Evolutionary conservation across 2,797 vertebrate genomes (phyloP).

Genomic region (Parauchenoglanis punctatus): DNA sequence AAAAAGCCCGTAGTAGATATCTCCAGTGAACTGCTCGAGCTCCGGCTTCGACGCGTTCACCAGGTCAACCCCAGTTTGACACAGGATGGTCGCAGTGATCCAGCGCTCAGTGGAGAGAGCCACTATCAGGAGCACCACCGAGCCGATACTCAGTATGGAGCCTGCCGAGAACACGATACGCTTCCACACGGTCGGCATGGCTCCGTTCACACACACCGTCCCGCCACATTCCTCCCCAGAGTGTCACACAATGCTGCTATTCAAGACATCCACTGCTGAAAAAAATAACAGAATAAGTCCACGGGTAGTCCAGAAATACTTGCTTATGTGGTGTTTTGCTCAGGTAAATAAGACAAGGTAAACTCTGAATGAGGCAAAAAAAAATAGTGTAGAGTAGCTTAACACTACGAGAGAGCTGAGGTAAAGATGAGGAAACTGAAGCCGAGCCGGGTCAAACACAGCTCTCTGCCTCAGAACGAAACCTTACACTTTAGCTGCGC

Average conservation of each 20-base stretch:
- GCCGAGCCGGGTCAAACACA: constrained; percentile 66
- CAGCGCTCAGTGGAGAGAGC: constrained; percentile 87
- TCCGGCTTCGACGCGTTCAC: constrained; percentile 92
- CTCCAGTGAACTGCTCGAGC: constrained; percentile 88
- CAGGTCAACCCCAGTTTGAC: constrained; percentile 91
- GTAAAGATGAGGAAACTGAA: constrained; percentile 67
- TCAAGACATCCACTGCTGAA: constrained; percentile 46
- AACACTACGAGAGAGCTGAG: background rate
- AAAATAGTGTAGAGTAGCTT: background rate
- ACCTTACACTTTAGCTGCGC: constrained; percentile 66
- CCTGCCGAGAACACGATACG: constrained; percentile 83
- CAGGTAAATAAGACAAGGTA: background rate
- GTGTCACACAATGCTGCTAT: constrained; percentile 29
- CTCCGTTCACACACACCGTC: constrained; percentile 62
- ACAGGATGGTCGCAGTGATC: constrained; percentile 88
- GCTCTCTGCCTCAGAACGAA: constrained; percentile 67
- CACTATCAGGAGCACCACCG: constrained; percentile 81
- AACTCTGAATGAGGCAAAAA: background rate
- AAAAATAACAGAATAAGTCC: background rate
- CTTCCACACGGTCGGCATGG: constrained; percentile 86
- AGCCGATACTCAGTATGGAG: constrained; percentile 82
- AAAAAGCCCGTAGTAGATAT: constrained; percentile 92
- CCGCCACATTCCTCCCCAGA: constrained; percentile 64
- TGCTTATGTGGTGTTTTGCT: background rate
- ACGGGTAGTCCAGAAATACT: background rate